These are phyloP conservation scores for Eretmocerus hayati DNA, from an alignment of 2,888 invertebrate genomes.

Conservation along the genomic window DNA sequence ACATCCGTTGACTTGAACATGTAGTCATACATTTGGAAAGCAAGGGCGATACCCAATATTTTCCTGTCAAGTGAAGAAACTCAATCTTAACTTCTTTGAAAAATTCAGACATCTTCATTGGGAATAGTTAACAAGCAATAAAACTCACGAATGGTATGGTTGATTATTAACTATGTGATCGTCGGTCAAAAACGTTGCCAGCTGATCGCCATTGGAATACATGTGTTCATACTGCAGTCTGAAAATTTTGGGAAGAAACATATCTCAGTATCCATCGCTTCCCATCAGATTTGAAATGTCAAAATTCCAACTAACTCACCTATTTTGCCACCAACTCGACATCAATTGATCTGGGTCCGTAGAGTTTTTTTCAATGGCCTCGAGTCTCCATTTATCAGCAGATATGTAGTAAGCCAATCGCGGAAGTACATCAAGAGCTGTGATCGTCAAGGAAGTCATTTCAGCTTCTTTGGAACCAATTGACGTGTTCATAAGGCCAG, in stretches of 20 bases:
- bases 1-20: slow-evolving; percentile 35
- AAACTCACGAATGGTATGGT: slow-evolving; percentile 41
- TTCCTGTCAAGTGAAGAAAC: slow-evolving; percentile 31
- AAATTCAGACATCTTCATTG: neutral
- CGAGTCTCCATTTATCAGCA: slow-evolving; percentile 38
- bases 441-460: slow-evolving; percentile 36
- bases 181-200: slow-evolving; percentile 37
- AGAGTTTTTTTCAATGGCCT: slow-evolving; percentile 30
- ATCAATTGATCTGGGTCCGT: slow-evolving; percentile 26
- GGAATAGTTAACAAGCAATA: neutral
- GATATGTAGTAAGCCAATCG: slow-evolving; percentile 38
- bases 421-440: slow-evolving; percentile 38
- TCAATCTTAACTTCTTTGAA: neutral
- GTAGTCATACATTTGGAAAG: slow-evolving; percentile 38
- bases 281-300: neutral
- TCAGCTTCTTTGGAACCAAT: slow-evolving; percentile 28
- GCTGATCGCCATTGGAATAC: slow-evolving; percentile 19
- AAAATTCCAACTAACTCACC: slow-evolving; percentile 29
- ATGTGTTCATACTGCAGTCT: slow-evolving; percentile 35
- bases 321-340: slow-evolving; percentile 38
- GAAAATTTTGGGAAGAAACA: too few species aligned
- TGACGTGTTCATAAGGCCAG: slow-evolving; percentile 27
- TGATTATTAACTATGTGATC: slow-evolving; percentile 35
- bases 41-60: slow-evolving; percentile 34
- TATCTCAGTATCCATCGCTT: neutral